phyloP scores from a whole-genome alignment of 2,888 invertebrate species.

The Hirtodrosophila duncani region DNA sequence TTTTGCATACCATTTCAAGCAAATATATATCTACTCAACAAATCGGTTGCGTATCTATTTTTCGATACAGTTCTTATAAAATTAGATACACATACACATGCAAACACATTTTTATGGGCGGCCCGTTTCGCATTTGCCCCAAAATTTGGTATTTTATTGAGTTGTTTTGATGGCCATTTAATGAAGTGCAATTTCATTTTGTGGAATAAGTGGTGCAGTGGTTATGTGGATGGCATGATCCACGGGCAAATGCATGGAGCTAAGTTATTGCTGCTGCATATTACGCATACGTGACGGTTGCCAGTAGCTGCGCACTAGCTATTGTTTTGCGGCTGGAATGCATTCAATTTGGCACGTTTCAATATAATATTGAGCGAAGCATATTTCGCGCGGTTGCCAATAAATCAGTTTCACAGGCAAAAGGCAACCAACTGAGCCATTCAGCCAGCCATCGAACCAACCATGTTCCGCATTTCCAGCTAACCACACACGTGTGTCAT shows the following conservation, averaged over 20 bases:
- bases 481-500: too few relatives aligned
- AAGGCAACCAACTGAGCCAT: constrained; percentile 26
- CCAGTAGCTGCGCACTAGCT: constrained; percentile 4
- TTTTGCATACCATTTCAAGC: too few relatives aligned
- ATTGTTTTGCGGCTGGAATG: constrained; percentile 13
- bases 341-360: constrained; percentile 42
- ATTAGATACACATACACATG: constrained; percentile 2
- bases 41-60: neutral
- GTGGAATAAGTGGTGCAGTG: neutral
- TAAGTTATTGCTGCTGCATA: constrained; percentile 45
- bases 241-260: constrained; percentile 32
- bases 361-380: constrained; percentile 35
- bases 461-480: too few relatives aligned
- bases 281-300: constrained; percentile 54
- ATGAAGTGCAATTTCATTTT: constrained; percentile 68
- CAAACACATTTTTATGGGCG: constrained; percentile 1
- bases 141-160: constrained; percentile 69
- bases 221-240: too few relatives aligned
- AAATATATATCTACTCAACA: constrained; percentile 4
- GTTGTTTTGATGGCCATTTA: constrained; percentile 69
- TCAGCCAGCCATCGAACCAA: too few relatives aligned
- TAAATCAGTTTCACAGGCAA: constrained; percentile 45
- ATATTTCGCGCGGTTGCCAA: constrained; percentile 32
- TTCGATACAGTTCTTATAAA: constrained; percentile 12
- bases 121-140: constrained; percentile 32